Evolutionary conservation across 2,113 vertebrate species (phyloP), one percentile per base, ranked within the genome.

Genomic region (Ardeotis arabs): DNA sequence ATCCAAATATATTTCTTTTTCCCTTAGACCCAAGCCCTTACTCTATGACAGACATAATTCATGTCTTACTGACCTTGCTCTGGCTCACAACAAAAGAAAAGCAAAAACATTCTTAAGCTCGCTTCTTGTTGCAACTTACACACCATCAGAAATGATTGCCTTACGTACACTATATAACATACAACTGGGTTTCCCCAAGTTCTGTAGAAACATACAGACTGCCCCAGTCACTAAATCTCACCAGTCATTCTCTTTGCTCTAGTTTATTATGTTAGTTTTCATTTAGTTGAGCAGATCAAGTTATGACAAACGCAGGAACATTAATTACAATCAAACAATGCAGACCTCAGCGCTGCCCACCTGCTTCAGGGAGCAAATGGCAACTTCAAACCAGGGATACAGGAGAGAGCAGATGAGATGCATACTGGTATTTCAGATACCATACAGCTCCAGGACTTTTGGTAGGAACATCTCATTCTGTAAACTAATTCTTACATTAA

Each of bases 11-110:
- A 37, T 53, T 44, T 70, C 3, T 62, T 70, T 85, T 29, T 72
- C 23, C 9, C 41, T 81, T 45, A 78, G 85, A 64, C 37, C 60
- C 33, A 87, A 90, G 33, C 33, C 35, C 49, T 35, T 91, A 78
- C 47, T 63, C 27, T 50, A 15, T 27, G 52, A 72, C 10, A 72
- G 44, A 72, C 21, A 20, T 25, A 77, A 84, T 49, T 86, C 0
- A 84, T 67, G 92, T 94, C 90, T 74, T 93, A 41, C 58, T 33
- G 94, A n/a, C 74, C 86, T 77, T 86, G 23, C 66, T 91, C 49
- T 44, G 45, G 60, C 81, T 93, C 21, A 62, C 75, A 94, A 79
- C 68, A 86, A 44, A 11, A 69, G 33, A 77, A 92, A 55, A 83
- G 25, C 21, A 53, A 82, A 37, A 82, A 70, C 50, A 83, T 72